Evolutionary conservation across 2,888 invertebrate genomes (phyloP), one percentile per base, ranked within the genome.

Genomic region (Synergus laeviventris): DNA sequence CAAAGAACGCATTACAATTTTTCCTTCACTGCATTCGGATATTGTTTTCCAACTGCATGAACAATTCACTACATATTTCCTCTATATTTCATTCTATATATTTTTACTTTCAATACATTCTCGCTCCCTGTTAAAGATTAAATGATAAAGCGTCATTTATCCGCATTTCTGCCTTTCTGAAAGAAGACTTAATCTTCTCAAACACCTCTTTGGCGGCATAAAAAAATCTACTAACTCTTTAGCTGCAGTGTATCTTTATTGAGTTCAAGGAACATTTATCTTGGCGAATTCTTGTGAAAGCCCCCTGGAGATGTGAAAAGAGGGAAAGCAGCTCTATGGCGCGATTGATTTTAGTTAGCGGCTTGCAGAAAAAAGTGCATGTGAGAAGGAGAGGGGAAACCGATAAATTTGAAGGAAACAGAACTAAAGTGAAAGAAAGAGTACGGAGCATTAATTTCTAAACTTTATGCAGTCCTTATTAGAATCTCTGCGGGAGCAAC

Each of bases 391-490:
- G 39, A 76, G 54, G 45, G 39, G 18, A 73, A 76, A 45, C 36
- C 73, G 49, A 73, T 61, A 70, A 70, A 70, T 70, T 60, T 60
- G 59, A 18, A 45, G 42, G 59, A 61, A 74, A 45, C 45, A 56
- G 38, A 24, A 31, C 18, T 21, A 60, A 74, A 59, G 56, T 45
- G 61, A 60, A 74, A 74, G 61, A 61, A 60, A 39, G 60, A 74
- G 45, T 60, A 61, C 14, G 60, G 38, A 36, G 42, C 42, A 74
- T 74, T 74, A 74, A 73, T 73, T 49, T 73, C 36, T 56, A 73
- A 73, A 60, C 60, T 74, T 74, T 59, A 74, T 60, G 59, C 74
- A 59, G 74, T 36, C 60, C 74, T 74, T 74, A 74, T 74, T 74
- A 74, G 61, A 74, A 74, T 74, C 74, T 74, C 60, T 74, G 60